Percentiles rank a stretch among this genome's conserved stretches.
Evolutionary conservation across 2,113 vertebrate genomes (phyloP).

Genomic region (Hippolais icterina): DNA sequence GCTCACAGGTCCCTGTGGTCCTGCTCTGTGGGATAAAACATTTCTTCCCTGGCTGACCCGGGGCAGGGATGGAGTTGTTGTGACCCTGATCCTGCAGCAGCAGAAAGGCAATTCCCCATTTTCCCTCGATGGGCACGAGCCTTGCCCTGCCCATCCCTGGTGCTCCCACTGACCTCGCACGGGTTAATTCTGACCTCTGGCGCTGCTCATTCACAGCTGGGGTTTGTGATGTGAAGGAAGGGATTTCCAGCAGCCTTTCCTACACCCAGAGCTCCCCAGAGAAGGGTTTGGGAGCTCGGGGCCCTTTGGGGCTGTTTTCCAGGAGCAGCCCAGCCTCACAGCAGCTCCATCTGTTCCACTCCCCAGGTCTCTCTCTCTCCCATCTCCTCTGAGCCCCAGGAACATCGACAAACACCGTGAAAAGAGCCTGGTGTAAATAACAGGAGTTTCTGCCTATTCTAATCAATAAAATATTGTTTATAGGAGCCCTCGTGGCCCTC

Average conservation of each 20-base stretch:
- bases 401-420: background rate
- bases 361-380: background rate
- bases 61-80: background rate
- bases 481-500: background rate
- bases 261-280: background rate
- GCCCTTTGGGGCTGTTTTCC: background rate
- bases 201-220: background rate
- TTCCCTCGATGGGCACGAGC: background rate
- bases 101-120: background rate
- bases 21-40: background rate
- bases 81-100: background rate
- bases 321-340: background rate
- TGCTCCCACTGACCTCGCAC: fast-evolving
- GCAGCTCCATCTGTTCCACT: fast-evolving
- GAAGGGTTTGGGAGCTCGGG: fast-evolving
- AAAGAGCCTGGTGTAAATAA: slow-evolving; percentile 25
- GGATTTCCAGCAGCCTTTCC: background rate
- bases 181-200: background rate
- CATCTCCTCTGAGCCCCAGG: background rate
- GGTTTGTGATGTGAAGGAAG: background rate
- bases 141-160: background rate
- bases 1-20: background rate
- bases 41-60: background rate
- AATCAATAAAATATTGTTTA: slow-evolving; percentile 43
- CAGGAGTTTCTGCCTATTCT: background rate